Conservation (phyloP, 2,113 vertebrate species). For the Paramormyrops kingsleyae region DNA sequence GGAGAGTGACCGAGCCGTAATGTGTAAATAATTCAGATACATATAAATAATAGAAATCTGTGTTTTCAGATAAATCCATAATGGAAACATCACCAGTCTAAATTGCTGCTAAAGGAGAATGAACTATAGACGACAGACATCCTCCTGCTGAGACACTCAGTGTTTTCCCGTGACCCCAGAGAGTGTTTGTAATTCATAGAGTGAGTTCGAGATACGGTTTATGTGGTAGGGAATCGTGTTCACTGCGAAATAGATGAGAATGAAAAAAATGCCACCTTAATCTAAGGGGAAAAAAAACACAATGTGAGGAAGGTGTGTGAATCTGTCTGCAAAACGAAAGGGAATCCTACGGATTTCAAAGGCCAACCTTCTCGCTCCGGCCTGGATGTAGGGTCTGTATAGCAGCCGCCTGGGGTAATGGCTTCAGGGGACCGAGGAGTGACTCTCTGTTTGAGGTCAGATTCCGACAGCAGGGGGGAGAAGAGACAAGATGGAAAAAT, state of each 20-base stretch:
- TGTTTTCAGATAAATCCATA: not conserved
- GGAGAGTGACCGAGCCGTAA: not conserved
- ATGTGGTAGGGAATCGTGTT: not conserved
- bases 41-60: not conserved
- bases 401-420: not conserved
- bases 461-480: not conserved
- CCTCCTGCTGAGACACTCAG: not conserved
- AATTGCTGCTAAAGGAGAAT: not conserved
- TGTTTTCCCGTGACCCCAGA: not conserved
- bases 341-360: not conserved
- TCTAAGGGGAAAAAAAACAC: not conserved
- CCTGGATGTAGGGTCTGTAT: not conserved
- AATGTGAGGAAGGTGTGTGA: not conserved
- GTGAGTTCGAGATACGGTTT: constrained; percentile 6
- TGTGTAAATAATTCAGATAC: not conserved
- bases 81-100: not conserved
- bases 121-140: not conserved
- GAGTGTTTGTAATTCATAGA: constrained; percentile 11
- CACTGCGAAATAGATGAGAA: not conserved
- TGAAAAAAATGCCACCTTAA: constrained; percentile 10
- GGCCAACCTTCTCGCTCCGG: not conserved
- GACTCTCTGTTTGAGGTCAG: not conserved
- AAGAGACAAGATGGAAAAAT: not conserved
- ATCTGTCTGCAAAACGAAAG: not conserved
- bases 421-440: not conserved